Percentiles rank a stretch among this genome's conserved stretches.
These are phyloP conservation scores for Silurus asotus DNA, from an alignment of 2,113 vertebrate species.

Conservation along the genomic window DNA sequence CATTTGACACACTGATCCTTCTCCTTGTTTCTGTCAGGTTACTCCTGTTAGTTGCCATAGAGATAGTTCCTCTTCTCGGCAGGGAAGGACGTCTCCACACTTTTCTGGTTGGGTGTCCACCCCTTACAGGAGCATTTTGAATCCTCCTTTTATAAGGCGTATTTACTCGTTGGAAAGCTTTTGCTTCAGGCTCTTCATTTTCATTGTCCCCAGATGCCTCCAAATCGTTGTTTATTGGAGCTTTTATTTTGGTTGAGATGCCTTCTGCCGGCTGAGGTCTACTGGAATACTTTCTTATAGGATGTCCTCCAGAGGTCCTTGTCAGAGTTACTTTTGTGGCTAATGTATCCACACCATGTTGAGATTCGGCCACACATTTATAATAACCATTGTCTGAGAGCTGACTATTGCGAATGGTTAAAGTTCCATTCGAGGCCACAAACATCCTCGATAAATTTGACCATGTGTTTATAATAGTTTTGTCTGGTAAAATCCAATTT, in stretches of 20 bases:
- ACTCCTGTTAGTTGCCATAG: slow-evolving; percentile 69
- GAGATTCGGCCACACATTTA: slow-evolving; percentile 84
- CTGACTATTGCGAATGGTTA: slow-evolving; percentile 73
- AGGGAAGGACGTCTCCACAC: slow-evolving; percentile 58
- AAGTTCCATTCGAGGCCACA: slow-evolving; percentile 74
- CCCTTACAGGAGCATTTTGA: slow-evolving; percentile 38
- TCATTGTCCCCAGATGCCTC: slow-evolving; percentile 76
- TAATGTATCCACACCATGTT: slow-evolving; percentile 77
- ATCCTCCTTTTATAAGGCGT: slow-evolving; percentile 39
- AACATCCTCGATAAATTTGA: slow-evolving; percentile 70
- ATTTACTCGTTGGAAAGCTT: slow-evolving; percentile 18
- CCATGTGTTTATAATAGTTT: slow-evolving; percentile 62
- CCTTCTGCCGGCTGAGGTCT: slow-evolving; percentile 73
- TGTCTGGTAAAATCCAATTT: slow-evolving; percentile 84
- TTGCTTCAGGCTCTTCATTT: slow-evolving; percentile 43
- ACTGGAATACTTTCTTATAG: slow-evolving; percentile 66
- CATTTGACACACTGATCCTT: slow-evolving; percentile 76
- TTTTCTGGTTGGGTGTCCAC: slow-evolving; percentile 60
- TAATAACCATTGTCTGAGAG: slow-evolving; percentile 80
- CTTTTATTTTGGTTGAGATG: slow-evolving; percentile 64
- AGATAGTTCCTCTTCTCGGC: slow-evolving; percentile 55
- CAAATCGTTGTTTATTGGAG: slow-evolving; percentile 60
- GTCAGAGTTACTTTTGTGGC: slow-evolving; percentile 70
- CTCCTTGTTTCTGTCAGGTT: slow-evolving; percentile 73
- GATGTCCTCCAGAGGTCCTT: slow-evolving; percentile 62